These are phyloP conservation scores for Peromyscus attwateri DNA, from an alignment of 2,797 vertebrate genomes.

Conservation along the genomic window DNA sequence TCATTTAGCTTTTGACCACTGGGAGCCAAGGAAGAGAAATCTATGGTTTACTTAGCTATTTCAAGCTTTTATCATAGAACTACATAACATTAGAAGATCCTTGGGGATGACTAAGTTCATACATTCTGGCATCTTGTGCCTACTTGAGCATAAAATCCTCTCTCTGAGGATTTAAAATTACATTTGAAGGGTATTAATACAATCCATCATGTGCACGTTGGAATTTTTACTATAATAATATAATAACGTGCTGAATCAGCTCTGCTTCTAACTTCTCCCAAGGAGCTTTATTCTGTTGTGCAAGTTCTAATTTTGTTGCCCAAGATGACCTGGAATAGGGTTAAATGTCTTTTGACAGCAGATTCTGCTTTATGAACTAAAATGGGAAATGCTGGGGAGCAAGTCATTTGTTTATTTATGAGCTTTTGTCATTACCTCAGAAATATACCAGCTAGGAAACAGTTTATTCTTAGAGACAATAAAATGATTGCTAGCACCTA, in stretches of 20 bases:
- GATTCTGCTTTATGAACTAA: slow-evolving; percentile 46
- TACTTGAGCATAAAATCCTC: slow-evolving; percentile 43
- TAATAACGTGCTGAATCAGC: slow-evolving; percentile 65
- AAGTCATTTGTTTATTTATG: slow-evolving; percentile 10
- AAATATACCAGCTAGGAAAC: neutral
- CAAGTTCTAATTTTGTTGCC: slow-evolving; percentile 56
- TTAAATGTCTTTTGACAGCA: slow-evolving; percentile 47
- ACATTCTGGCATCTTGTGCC: slow-evolving; percentile 26
- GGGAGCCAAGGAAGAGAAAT: neutral
- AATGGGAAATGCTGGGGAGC: neutral
- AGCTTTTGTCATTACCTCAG: neutral
- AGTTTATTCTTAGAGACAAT: neutral
- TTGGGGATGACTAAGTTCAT: slow-evolving; percentile 36
- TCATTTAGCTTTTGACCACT: neutral
- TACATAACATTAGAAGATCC: slow-evolving; percentile 21
- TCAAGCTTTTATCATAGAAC: slow-evolving; percentile 4
- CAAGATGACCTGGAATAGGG: neutral
- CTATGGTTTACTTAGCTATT: neutral
- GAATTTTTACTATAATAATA: slow-evolving; percentile 26
- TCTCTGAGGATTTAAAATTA: slow-evolving; percentile 71
- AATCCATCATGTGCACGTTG: slow-evolving; percentile 69
- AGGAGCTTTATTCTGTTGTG: slow-evolving; percentile 59
- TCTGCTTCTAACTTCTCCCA: slow-evolving; percentile 33
- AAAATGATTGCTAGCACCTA: slow-evolving; percentile 8
- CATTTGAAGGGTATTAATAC: slow-evolving; percentile 68